These are phyloP conservation scores for Diarsia mendica DNA, from an alignment of 2,888 invertebrate species.

Conservation along the genomic window DNA sequence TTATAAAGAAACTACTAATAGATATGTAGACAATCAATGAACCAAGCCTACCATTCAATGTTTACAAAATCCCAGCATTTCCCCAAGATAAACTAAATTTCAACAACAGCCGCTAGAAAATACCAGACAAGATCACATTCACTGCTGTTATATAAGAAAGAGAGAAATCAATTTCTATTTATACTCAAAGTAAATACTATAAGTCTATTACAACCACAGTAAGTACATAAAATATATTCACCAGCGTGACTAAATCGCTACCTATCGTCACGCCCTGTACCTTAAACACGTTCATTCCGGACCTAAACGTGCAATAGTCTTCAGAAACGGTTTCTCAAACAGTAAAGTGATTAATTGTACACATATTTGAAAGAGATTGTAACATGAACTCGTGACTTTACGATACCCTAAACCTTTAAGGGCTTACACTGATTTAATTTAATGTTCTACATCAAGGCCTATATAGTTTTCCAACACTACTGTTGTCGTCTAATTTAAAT, in stretches of 20 bases:
- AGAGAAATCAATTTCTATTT: background rate
- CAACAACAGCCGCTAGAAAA: background rate
- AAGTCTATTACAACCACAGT: slow-evolving; percentile 20
- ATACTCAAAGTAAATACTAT: slow-evolving; percentile 8
- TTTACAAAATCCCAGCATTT: background rate
- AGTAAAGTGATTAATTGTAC: slow-evolving; percentile 52
- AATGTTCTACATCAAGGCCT: slow-evolving; percentile 6
- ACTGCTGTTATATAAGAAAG: background rate
- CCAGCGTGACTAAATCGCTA: slow-evolving; percentile 58
- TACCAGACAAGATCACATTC: background rate
- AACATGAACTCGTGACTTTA: slow-evolving; percentile 56
- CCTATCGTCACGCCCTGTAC: slow-evolving; percentile 55
- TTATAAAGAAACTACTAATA: background rate
- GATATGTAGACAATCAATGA: background rate
- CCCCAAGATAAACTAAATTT: background rate
- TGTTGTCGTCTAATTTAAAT: slow-evolving; percentile 16
- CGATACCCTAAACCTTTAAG: slow-evolving; percentile 37
- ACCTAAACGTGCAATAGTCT: slow-evolving; percentile 58
- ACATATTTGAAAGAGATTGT: slow-evolving; percentile 54
- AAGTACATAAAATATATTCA: slow-evolving; percentile 51
- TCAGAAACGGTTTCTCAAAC: slow-evolving; percentile 57
- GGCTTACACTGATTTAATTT: slow-evolving; percentile 42
- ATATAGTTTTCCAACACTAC: slow-evolving; percentile 25
- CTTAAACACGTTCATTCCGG: slow-evolving; percentile 54
- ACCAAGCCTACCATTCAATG: background rate